Evolutionary conservation across 1,140 invertebrate species (phyloP), one percentile per base, ranked within the genome.

Genomic region (Ectropis grisescens): DNA sequence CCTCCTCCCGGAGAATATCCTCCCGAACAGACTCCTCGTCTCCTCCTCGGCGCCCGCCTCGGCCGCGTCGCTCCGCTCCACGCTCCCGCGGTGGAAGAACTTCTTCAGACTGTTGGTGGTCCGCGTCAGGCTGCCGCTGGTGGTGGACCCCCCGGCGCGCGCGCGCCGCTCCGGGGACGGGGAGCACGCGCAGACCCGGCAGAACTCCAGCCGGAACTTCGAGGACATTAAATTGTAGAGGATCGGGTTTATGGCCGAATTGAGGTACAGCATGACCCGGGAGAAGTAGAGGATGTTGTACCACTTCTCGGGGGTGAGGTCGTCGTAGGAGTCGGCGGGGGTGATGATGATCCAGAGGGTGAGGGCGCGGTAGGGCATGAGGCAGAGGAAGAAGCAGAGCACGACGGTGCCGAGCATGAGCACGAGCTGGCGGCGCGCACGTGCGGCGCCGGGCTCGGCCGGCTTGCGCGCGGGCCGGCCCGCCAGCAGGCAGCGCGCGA

Each of bases 201-300:
- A 68, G 52, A 94, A 93, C 2, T 91, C 92, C 11, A 86, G 85
- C 1, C 93, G 85, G 62, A 95, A 95, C 70, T 93, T 94, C 9
- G 90, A 92, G 12, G 91, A 93, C 90, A 92, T 92, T n/a, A 92
- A 72, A 67, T 93, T 93, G 56, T 94, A 94, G 1, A 94, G 66
- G 37, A 93, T 90, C 0, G 93, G 93, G 80, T 95, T 94, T 24
- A 94, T 81, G 4, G 91, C 91, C 0, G 91, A 93, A 61, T 96
- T 94, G 32, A 94, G 81, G 61, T 95, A 95, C 23, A 91, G 76
- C 89, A 96, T 91, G n/a, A 93, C 89, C 42, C 93, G 85, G 36
- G 89, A 90, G 58, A 94, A 92, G 58, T 92, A 94, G 1, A 95
- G 65, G 2, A 96, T 76, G 43, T 89, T 90, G 65, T 91, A 92